These are phyloP conservation scores for Smittia sp. DNA, from an alignment of 2,888 invertebrate genomes.

Conservation along the genomic window DNA sequence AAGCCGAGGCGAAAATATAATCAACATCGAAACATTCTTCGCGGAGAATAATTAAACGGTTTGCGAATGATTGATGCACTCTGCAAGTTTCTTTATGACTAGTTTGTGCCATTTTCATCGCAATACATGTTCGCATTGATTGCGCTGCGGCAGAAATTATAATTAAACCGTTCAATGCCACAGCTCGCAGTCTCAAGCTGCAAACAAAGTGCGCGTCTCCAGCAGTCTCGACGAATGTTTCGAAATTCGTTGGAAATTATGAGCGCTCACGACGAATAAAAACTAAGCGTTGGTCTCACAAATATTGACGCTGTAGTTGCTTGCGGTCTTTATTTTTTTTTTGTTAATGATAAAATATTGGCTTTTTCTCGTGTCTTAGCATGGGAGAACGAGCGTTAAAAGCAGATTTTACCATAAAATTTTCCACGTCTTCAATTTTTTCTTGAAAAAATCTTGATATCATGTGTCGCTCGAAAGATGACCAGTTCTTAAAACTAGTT, in stretches of 20 bases:
- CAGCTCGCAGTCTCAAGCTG: too few species aligned
- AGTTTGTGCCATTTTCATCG: not conserved
- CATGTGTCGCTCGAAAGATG: slow-evolving; percentile 18
- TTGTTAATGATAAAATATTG: slow-evolving; percentile 30
- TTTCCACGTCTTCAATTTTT: slow-evolving; percentile 24
- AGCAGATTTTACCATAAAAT: not conserved
- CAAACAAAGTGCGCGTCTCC: too few species aligned
- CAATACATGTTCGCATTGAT: not conserved
- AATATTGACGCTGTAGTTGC: slow-evolving; percentile 24
- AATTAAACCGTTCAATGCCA: too few species aligned
- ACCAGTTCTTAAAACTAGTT: slow-evolving; percentile 29
- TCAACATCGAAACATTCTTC: not conserved
- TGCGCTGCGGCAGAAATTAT: too few species aligned
- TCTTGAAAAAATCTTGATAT: slow-evolving; percentile 17
- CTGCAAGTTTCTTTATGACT: not conserved
- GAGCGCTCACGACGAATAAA: not conserved
- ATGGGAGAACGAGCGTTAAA: slow-evolving; percentile 22
- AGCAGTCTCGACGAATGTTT: too few species aligned
- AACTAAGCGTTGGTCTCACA: slow-evolving; percentile 30
- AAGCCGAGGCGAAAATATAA: not conserved
- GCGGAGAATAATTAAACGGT: not conserved
- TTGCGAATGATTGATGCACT: slow-evolving; percentile 16
- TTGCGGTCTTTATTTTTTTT: slow-evolving; percentile 5
- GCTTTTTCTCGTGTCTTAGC: slow-evolving; percentile 10
- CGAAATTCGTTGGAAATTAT: not conserved